A percentile compares a stretch with the other conserved stretches of the same genome.
These are phyloP conservation scores for Drosophila bocki DNA, from an alignment of 1,140 invertebrate species.

Conservation along the genomic window DNA sequence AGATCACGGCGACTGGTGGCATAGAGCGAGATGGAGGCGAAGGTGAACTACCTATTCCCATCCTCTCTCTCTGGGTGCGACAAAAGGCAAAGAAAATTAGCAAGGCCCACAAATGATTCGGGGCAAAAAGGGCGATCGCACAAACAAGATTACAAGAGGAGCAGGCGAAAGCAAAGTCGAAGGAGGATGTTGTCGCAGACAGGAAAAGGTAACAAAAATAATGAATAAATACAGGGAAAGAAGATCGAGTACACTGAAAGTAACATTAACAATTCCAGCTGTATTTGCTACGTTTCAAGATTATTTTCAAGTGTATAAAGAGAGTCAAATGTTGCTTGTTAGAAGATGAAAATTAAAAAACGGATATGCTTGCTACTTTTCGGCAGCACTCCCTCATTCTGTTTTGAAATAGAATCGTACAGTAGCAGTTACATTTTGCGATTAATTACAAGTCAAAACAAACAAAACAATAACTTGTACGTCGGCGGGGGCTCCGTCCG, in stretches of 20 bases:
- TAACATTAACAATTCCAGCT: background rate
- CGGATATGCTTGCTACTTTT: background rate
- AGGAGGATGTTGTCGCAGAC: constrained; percentile 36
- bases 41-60: constrained; percentile 22
- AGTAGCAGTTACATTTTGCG: constrained; percentile 27
- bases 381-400: constrained; percentile 8
- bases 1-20: constrained; percentile 73
- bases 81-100: constrained; percentile 68
- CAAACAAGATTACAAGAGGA: constrained; percentile 74
- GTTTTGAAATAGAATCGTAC: background rate
- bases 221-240: constrained; percentile 20
- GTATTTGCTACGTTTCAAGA: background rate
- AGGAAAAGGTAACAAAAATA: constrained; percentile 40
- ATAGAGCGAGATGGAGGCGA: background rate
- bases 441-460: constrained; percentile 50
- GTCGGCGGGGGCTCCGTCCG: constrained; percentile 1
- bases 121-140: constrained; percentile 74
- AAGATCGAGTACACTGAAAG: background rate
- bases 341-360: background rate
- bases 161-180: constrained; percentile 13
- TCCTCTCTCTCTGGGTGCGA: constrained; percentile 24
- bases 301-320: background rate
- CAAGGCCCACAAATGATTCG: constrained; percentile 69
- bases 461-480: constrained; percentile 25
- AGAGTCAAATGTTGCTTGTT: background rate